A percentile compares a stretch with the other conserved stretches of the same genome.
phyloP scores from a whole-genome alignment of 2,113 vertebrate genomes.

The Podarcis cretensis region DNA sequence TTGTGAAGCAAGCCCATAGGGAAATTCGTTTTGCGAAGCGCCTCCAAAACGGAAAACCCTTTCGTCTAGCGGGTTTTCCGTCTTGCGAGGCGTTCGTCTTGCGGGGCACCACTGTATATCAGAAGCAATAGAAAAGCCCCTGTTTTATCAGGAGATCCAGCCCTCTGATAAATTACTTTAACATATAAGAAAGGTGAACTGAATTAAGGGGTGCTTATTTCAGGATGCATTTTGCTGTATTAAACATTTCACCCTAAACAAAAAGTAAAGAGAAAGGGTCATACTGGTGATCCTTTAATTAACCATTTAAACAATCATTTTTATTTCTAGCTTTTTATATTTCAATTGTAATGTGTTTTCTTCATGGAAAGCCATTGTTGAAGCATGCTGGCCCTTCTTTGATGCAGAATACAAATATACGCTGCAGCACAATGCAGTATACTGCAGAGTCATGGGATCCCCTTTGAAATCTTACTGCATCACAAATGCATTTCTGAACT shows the following conservation, averaged over 20 bases:
- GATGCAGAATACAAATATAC: conserved; percentile 17
- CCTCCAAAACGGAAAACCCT: too few species aligned
- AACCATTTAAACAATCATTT: background rate
- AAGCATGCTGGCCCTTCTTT: conserved; percentile 22
- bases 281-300: background rate
- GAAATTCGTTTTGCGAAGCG: too few species aligned
- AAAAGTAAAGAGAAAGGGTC: background rate
- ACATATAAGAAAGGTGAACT: background rate
- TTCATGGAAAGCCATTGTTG: conserved; percentile 2
- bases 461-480: background rate
- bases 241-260: background rate
- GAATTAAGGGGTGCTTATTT: background rate
- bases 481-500: background rate
- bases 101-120: background rate
- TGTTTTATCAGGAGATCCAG: background rate
- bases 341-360: background rate
- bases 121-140: background rate
- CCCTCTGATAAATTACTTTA: background rate
- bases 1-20: too few species aligned
- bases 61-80: too few species aligned
- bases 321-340: background rate
- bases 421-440: conserved; percentile 41
- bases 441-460: conserved; percentile 23
- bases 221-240: background rate
- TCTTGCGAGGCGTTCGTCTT: too few species aligned